Evolutionary conservation across 2,113 vertebrate species (phyloP).

Genomic region (Solenodon paradoxus): DNA sequence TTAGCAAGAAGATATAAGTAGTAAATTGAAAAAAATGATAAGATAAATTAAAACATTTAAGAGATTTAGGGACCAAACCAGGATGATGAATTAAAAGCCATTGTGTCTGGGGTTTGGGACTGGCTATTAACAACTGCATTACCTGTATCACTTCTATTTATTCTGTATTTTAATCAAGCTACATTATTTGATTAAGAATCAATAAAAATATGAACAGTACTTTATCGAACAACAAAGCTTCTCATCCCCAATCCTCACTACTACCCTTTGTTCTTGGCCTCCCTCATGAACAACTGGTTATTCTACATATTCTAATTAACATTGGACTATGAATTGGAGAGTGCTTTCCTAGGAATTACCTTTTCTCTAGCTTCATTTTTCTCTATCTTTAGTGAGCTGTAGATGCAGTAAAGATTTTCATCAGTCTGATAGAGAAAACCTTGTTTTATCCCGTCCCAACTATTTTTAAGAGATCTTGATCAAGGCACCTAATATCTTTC

Average conservation of each 20-base stretch:
- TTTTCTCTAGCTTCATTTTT: not conserved
- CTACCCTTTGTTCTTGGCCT: not conserved
- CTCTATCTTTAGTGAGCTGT: not conserved
- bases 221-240: not conserved
- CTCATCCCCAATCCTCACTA: no score
- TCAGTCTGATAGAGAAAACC: not conserved
- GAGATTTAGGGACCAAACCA: no score
- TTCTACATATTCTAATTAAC: not conserved
- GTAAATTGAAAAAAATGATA: no score
- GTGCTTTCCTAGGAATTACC: not conserved
- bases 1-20: not conserved
- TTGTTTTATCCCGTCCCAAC: not conserved
- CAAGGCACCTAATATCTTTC: not conserved
- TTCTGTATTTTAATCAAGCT: not conserved
- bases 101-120: not conserved
- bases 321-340: not conserved
- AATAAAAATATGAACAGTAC: not conserved
- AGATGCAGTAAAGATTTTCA: not conserved
- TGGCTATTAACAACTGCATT: not conserved
- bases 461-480: not conserved
- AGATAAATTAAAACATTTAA: no score
- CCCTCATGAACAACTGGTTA: not conserved
- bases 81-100: not conserved
- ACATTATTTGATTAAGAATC: not conserved
- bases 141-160: not conserved